Conservation (phyloP, 64 coral and sea anemone genomes). For the Catalaphyllia jardinei region DNA sequence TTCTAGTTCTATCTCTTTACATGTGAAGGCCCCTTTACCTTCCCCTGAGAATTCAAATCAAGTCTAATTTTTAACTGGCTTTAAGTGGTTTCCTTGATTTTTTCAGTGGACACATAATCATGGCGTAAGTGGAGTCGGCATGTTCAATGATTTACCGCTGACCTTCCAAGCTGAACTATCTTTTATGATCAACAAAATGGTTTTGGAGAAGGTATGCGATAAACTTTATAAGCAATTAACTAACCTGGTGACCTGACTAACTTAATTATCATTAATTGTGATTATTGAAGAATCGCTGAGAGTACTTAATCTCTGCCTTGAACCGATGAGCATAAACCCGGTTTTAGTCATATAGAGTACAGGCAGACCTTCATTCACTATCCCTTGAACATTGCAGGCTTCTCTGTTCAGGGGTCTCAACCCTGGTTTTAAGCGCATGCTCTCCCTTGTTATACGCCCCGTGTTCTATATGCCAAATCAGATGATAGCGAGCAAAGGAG, state of each 20-base stretch:
- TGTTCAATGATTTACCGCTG: constrained; percentile 79
- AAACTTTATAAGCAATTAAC: not conserved
- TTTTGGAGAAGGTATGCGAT: constrained; percentile 70
- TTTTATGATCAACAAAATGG: constrained; percentile 74
- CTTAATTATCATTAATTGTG: too few relatives aligned
- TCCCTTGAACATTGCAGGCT: constrained; percentile 30
- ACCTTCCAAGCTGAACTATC: constrained; percentile 88
- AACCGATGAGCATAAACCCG: too few relatives aligned
- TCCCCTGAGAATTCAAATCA: too few relatives aligned
- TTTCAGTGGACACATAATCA: constrained; percentile 60
- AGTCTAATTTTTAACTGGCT: too few relatives aligned
- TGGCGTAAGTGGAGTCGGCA: constrained; percentile 71
- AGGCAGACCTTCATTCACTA: not conserved
- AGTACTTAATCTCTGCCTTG: too few relatives aligned
- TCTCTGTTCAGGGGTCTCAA: constrained; percentile 72
- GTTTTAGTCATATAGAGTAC: too few relatives aligned
- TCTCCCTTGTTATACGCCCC: constrained; percentile 75
- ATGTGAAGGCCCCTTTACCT: too few relatives aligned
- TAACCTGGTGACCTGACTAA: too few relatives aligned
- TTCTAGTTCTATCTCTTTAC: too few relatives aligned
- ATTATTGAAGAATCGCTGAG: too few relatives aligned
- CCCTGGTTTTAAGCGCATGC: constrained; percentile 82
- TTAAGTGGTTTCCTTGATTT: not conserved
- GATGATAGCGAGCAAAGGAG: constrained; percentile 75
- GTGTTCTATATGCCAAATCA: constrained; percentile 88